Base-by-base conservation (phyloP, 2,797 vertebrate genomes). In the Sus cebifrons region DNA sequence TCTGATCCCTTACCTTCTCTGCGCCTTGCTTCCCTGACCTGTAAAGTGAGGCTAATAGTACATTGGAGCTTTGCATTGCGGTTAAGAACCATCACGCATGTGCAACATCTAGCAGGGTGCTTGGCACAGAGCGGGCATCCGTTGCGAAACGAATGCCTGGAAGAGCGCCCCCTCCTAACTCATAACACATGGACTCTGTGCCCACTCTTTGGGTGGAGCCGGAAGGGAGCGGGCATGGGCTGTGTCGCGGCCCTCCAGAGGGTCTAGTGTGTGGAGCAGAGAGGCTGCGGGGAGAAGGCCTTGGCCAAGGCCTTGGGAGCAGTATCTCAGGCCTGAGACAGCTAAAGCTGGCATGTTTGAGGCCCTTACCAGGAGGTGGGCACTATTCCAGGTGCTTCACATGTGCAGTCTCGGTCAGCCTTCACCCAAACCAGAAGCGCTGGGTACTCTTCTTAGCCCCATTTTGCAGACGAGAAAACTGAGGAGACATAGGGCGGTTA, bases 391-490 rank as follows among this genome's bases (percentile, higher is more conserved):
- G 49, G 62, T 79, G 20, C 60, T 89, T 79, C 52, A 70, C 25
- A 12, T 20, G 56, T 13, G 5, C 32, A 36, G 73, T 85, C 89
- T 67, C n/a, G 10, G 74, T 92, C 81, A 67, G 21, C 64, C 13
- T 77, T 92, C 67, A 27, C 25, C 15, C 3, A 60, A 90, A 75
- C 65, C 71, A 49, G 78, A 79, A 86, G 75, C 44, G 32, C 1
- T 56, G 11, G 62, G 75, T 68, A 65, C 54, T 68, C 4, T 25
- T 71, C 75, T 67, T 49, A 64, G 54, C 40, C 49, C 36, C 20
- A 13, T 86, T 70, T 91, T 44, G 62, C 54, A 89, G 49, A 25
- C 83, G 44, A 68, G 52, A 93, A 89, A 87, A 78, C 18, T 9
- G 73, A 89, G 40, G 64, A 27, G 25, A 62, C 49, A 15, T 0